These are phyloP conservation scores for Suncus etruscus DNA, from an alignment of 2,113 vertebrate genomes.

Conservation along the genomic window DNA sequence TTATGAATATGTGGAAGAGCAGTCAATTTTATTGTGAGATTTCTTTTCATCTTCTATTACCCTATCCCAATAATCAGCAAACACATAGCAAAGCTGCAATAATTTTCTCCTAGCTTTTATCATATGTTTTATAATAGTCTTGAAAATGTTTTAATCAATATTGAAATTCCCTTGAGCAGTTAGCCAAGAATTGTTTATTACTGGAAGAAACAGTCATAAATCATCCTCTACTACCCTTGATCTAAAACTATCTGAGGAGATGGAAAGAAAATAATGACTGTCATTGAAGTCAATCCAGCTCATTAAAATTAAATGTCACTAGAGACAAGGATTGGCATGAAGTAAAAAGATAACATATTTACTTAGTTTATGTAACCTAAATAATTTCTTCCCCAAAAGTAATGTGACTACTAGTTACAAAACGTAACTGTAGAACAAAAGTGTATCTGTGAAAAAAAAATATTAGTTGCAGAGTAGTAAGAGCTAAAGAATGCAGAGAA, in stretches of 20 bases:
- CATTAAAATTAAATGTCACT: slow-evolving; percentile 22
- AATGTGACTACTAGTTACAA: too few species aligned
- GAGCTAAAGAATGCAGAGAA: too few species aligned
- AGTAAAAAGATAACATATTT: slow-evolving; percentile 16
- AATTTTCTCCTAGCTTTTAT: slow-evolving; percentile 45
- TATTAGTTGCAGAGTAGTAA: too few species aligned
- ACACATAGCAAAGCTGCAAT: slow-evolving; percentile 43
- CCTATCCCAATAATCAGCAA: slow-evolving; percentile 39
- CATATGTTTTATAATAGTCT: slow-evolving; percentile 24
- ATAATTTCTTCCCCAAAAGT: too few species aligned
- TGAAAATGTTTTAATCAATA: slow-evolving; percentile 56
- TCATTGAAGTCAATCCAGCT: not conserved
- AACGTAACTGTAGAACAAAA: too few species aligned
- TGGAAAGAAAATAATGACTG: not conserved
- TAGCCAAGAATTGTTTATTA: not conserved
- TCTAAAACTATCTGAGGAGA: not conserved
- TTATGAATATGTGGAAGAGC: not conserved
- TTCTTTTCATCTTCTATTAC: slow-evolving; percentile 61
- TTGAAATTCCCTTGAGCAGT: slow-evolving; percentile 46
- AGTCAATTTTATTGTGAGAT: slow-evolving; percentile 36
- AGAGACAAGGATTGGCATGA: not conserved
- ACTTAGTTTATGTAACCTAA: not conserved
- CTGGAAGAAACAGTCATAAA: not conserved
- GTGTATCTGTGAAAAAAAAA: too few species aligned
- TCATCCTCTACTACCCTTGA: not conserved